Evolutionary conservation across 2,797 vertebrate genomes (phyloP), one percentile per base, ranked within the genome.

Genomic region (Synaphobranchus kaupii): DNA sequence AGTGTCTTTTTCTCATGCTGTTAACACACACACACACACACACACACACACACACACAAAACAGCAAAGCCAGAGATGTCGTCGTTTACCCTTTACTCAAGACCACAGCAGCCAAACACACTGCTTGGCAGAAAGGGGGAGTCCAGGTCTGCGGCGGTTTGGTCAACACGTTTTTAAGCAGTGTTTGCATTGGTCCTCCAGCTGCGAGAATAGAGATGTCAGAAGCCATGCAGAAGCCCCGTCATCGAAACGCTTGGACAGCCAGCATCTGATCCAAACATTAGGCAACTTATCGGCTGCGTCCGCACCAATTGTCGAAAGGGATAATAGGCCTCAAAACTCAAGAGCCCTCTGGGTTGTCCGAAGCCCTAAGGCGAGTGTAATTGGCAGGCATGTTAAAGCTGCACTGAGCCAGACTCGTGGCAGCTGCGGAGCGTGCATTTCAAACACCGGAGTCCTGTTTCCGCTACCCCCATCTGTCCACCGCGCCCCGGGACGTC

Each of bases 1-100:
- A 78, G 34, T 78, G 73, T 76, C 39, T 25, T 66, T 66, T n/a
- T 6, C 25, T 66, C 60, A 39, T 39, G 39, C 39, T 39, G 39
- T 39, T 73, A 12, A 73, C 28, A 34, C 31, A 34, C 28, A 15
- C 28, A 34, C 68, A 2, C 28, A 15, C 28, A 39, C 68, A 34
- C 31, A 34, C 66, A 73, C 25, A 31, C 63, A 52, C 58, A 44
- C 34, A 31, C 84, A 48, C 25, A 50, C 44, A 52, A 52, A 44
- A 85, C 25, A 31, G 44, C 12, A n/a, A 47, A 85, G 63, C 13
- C 28, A 1, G 31, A 78, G 73, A 54, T 22, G 8, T 80, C 78
- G 82, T 86, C 76, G 48, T 89, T 81, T 88, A 78, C 10, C 8
- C 34, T 28, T 6, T 44, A 6, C 28, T 81, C 39, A 63, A 63